These are phyloP conservation scores for Brachyptera risi DNA, from an alignment of 2,888 invertebrate genomes.

Conservation along the genomic window DNA sequence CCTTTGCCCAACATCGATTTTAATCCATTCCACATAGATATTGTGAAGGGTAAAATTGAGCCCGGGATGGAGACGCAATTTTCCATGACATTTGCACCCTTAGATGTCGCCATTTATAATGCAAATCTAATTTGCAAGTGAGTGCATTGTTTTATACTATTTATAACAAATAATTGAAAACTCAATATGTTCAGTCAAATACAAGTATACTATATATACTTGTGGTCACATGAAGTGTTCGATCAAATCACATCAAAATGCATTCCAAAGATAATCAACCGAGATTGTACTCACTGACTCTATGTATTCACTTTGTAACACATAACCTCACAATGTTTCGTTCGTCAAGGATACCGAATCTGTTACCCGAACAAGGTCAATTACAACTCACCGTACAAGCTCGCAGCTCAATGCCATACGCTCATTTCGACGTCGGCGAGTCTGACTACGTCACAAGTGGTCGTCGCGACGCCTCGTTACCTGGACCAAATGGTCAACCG, in stretches of 20 bases:
- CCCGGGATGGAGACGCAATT: slow-evolving; percentile 47
- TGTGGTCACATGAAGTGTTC: no score
- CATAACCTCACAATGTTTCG: no score
- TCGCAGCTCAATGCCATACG: slow-evolving; percentile 61
- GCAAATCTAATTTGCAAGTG: slow-evolving; percentile 52
- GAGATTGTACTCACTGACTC: no score
- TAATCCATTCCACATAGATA: slow-evolving; percentile 52
- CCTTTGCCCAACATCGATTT: slow-evolving; percentile 38
- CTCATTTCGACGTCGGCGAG: slow-evolving; percentile 64
- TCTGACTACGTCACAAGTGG: slow-evolving; percentile 58
- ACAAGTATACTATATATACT: no score
- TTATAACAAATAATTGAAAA: no score
- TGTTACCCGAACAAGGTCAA: slow-evolving; percentile 44
- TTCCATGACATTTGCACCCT: slow-evolving; percentile 53
- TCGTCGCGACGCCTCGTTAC: slow-evolving; percentile 42
- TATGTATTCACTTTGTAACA: not conserved
- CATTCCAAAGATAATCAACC: not conserved
- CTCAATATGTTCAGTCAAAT: no score
- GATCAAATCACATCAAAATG: no score
- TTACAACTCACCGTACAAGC: slow-evolving; percentile 48
- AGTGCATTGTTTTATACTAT: not conserved
- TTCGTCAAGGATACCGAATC: slow-evolving; percentile 51
- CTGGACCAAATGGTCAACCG: slow-evolving; percentile 35
- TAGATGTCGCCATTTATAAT: slow-evolving; percentile 52
- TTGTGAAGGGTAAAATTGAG: slow-evolving; percentile 46